These are phyloP conservation scores for Telmatherina bonti DNA, from an alignment of 2,797 vertebrate species.

Conservation along the genomic window DNA sequence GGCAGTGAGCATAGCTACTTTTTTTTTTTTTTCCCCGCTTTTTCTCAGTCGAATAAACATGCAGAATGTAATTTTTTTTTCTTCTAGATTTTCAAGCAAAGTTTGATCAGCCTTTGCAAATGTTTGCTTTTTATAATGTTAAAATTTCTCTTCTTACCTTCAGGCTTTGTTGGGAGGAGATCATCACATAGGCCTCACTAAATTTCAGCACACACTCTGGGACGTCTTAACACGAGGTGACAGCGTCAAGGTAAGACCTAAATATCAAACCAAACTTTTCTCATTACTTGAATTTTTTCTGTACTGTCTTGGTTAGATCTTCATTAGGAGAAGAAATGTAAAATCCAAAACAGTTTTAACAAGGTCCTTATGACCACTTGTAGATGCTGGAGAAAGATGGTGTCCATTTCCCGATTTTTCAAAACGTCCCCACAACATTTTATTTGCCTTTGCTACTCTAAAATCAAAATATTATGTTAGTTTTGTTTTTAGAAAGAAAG, in stretches of 20 bases:
- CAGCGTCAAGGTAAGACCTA: slow-evolving; percentile 66
- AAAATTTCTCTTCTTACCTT: not conserved
- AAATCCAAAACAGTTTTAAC: no score
- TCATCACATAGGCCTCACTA: slow-evolving; percentile 61
- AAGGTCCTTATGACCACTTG: no score
- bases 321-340: no score
- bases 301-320: no score
- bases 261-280: no score
- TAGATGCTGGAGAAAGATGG: no score
- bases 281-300: not conserved
- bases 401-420: no score
- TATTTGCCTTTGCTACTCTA: not conserved
- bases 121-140: not conserved
- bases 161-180: slow-evolving; percentile 74
- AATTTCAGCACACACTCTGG: slow-evolving; percentile 73
- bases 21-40: not conserved
- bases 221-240: slow-evolving; percentile 62
- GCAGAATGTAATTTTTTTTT: not conserved
- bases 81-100: not conserved
- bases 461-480: not conserved
- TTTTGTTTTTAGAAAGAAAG: not conserved
- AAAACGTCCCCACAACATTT: not conserved
- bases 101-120: slow-evolving; percentile 8
- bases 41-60: not conserved
- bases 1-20: not conserved